Percentiles rank a stretch among this genome's conserved stretches.
These are phyloP conservation scores for Poeciliopsis retropinna DNA, from an alignment of 2,113 vertebrate species.

Conservation along the genomic window DNA sequence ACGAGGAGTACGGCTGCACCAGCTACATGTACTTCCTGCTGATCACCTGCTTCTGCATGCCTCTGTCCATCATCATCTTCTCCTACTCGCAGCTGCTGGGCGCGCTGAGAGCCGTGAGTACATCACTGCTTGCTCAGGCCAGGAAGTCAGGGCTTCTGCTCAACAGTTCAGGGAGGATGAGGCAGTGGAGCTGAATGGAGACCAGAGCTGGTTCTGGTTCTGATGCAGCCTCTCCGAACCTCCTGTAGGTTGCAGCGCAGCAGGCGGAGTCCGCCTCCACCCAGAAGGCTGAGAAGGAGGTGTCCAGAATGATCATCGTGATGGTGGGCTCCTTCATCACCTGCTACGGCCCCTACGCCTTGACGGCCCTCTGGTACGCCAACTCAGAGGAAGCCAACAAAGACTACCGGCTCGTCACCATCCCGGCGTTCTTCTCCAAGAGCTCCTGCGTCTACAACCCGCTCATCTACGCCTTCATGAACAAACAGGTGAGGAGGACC, in stretches of 20 bases:
- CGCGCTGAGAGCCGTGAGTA: constrained; percentile 50
- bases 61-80: constrained; percentile 83
- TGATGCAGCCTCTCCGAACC: no score
- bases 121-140: neutral
- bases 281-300: constrained; percentile 87
- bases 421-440: constrained; percentile 87
- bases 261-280: constrained; percentile 85
- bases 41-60: constrained; percentile 83
- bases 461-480: constrained; percentile 89
- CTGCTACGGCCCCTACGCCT: constrained; percentile 83
- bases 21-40: constrained; percentile 85
- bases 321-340: constrained; percentile 85
- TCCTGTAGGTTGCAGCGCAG: constrained; percentile 83
- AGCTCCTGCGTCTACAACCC: constrained; percentile 87
- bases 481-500: constrained; percentile 81
- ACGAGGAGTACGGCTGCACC: constrained; percentile 78
- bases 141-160: no score
- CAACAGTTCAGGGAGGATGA: no score
- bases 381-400: constrained; percentile 72
- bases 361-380: constrained; percentile 70
- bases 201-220: no score
- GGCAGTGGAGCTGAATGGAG: no score
- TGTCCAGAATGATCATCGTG: constrained; percentile 85
- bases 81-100: constrained; percentile 78
- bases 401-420: constrained; percentile 83